Percentiles rank a stretch among this genome's conserved stretches.
phyloP scores from a whole-genome alignment of 2,888 invertebrate species.

The Melikaiella ostensackeni region DNA sequence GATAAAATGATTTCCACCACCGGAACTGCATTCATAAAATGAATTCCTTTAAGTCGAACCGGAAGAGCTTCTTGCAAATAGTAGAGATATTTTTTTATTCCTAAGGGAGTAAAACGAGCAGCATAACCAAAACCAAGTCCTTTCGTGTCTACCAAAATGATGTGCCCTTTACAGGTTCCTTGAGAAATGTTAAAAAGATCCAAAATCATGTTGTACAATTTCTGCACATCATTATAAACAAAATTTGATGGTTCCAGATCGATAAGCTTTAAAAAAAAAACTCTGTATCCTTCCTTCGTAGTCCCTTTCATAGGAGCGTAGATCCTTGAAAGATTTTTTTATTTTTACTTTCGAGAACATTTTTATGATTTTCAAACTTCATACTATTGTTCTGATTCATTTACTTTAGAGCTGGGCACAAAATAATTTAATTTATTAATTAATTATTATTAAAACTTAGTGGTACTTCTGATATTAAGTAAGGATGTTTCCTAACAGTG shows the following conservation, averaged over 20 bases:
- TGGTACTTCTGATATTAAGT: no score
- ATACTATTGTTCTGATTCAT: no score
- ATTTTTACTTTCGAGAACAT: not conserved
- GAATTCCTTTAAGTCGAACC: slow-evolving; percentile 83
- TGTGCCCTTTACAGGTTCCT: slow-evolving; percentile 82
- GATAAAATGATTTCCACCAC: slow-evolving; percentile 85
- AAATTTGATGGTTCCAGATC: slow-evolving; percentile 82
- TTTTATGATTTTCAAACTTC: no score
- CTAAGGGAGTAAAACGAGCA: slow-evolving; percentile 81
- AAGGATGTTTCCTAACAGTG: no score
- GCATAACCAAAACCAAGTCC: slow-evolving; percentile 82
- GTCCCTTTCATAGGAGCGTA: slow-evolving; percentile 72
- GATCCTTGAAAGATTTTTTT: not conserved
- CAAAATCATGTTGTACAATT: slow-evolving; percentile 80
- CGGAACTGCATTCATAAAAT: slow-evolving; percentile 84
- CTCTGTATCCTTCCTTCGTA: slow-evolving; percentile 80
- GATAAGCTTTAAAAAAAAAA: slow-evolving; percentile 79
- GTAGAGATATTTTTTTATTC: slow-evolving; percentile 83
- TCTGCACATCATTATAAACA: slow-evolving; percentile 78
- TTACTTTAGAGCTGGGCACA: no score
- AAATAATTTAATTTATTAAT: no score
- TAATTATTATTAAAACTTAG: no score
- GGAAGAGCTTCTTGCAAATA: slow-evolving; percentile 86
- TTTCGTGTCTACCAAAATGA: slow-evolving; percentile 83
- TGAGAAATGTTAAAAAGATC: slow-evolving; percentile 80